phyloP scores from a whole-genome alignment of 2,888 invertebrate species.

The Adineta ricciae region DNA sequence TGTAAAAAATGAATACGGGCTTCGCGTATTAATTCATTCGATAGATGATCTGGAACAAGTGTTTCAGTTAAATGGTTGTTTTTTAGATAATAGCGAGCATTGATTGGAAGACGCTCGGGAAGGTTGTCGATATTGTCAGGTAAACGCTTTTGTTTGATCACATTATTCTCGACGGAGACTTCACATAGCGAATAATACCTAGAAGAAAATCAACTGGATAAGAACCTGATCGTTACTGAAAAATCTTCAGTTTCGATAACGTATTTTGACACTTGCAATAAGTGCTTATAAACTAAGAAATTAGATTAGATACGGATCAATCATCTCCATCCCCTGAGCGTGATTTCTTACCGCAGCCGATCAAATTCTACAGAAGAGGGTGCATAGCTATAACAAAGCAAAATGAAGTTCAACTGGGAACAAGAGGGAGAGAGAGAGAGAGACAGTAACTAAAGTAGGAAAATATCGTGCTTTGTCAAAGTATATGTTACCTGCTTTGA shows the following conservation, averaged over 20 bases:
- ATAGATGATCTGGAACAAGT: too few relatives aligned
- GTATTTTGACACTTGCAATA: too few relatives aligned
- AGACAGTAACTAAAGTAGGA: background rate
- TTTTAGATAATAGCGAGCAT: slow-evolving; percentile 77
- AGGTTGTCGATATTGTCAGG: slow-evolving; percentile 88
- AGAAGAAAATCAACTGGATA: too few relatives aligned
- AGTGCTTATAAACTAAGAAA: background rate
- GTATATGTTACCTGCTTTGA: slow-evolving; percentile 50
- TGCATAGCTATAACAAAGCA: background rate
- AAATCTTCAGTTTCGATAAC: too few relatives aligned
- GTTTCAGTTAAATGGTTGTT: slow-evolving; percentile 59
- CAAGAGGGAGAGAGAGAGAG: background rate
- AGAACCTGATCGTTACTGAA: too few relatives aligned
- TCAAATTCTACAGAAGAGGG: background rate
- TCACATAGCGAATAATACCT: slow-evolving; percentile 55
- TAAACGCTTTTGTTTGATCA: slow-evolving; percentile 84
- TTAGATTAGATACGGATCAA: background rate
- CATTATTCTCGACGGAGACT: slow-evolving; percentile 74
- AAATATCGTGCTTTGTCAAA: too few relatives aligned
- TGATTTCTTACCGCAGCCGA: background rate
- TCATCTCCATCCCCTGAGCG: background rate
- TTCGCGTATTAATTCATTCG: slow-evolving; percentile 46
- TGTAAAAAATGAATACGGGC: slow-evolving; percentile 61
- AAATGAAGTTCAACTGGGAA: background rate
- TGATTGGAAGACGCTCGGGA: slow-evolving; percentile 78